Base-by-base conservation (phyloP, 2,888 invertebrate species). In the Colletes collaris region DNA sequence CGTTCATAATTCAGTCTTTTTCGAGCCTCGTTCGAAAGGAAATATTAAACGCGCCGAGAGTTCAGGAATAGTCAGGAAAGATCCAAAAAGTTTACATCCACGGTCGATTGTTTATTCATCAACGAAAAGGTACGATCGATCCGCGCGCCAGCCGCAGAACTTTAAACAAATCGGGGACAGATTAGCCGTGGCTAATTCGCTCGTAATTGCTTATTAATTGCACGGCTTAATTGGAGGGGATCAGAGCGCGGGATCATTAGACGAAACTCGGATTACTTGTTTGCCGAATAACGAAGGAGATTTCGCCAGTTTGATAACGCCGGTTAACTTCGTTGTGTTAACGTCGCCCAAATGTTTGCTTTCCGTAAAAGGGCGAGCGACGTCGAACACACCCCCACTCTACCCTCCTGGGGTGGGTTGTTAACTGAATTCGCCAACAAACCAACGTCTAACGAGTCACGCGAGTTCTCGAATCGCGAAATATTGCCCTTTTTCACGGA, bases 201-300 rank as follows among this genome's bases (percentile, higher is more conserved):
- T 35, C 62, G 55, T 74, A 76, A 76, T 76, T 67, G 62, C 44
- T 74, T 75, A 63, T 77, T 77, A 77, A 76, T 76, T 62, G 56
- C 62, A 2, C 56, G 56, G 56, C 58, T 64, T 70, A 70, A 75
- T 64, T 75, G 71, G 44, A 35, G 27, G 35, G 8, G 68, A 37
- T 59, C 68, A 37, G 19, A 5, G 7, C 19, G 50, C 37, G 44
- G 58, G 52, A 44, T 77, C 75, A 75, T 77, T 77, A 67, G 63
- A 63, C 63, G 67, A 40, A 58, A 60, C 60, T 50, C 46, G 27
- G 66, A 74, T 74, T 62, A 58, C 37, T 46, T 63, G 68, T 68
- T 77, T 59, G 76, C 64, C 49, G 76, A 67, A 64, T 76, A 75
- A 76, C 63, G 68, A 64, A 76, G 67, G 52, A 73, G 77, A 63